Percentiles rank a stretch among this genome's conserved stretches.
Conservation (phyloP, 1,140 invertebrate genomes). For the Trachelipus rathkii region DNA sequence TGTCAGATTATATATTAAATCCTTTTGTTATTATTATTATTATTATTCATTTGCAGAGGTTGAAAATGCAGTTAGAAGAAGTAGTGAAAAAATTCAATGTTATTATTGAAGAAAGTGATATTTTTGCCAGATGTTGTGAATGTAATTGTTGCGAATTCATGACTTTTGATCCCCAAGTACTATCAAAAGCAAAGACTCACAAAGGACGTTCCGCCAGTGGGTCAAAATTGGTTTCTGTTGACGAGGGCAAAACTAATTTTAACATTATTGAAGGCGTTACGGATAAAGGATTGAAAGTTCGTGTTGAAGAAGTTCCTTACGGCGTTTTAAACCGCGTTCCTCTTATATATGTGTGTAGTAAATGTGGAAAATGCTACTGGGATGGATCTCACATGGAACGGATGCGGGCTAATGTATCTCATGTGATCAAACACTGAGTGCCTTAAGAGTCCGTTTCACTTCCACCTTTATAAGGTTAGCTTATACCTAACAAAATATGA, state of each 20-base stretch:
- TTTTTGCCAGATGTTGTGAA: background rate
- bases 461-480: background rate
- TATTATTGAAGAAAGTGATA: background rate
- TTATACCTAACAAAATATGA: too few species aligned
- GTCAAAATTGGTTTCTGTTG: background rate
- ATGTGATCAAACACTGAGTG: background rate
- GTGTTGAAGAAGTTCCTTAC: background rate
- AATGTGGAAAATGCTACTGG: conserved; percentile 3
- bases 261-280: background rate
- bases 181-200: background rate
- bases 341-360: background rate
- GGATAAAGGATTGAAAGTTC: background rate
- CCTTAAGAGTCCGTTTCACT: background rate
- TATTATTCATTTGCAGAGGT: background rate
- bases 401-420: background rate
- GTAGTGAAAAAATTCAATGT: background rate
- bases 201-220: background rate
- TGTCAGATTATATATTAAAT: too few species aligned
- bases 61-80: background rate
- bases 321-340: background rate
- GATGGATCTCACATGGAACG: background rate
- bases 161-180: background rate
- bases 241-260: background rate
- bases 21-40: too few species aligned
- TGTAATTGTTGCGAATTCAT: background rate